Evolutionary conservation across 2,888 invertebrate genomes (phyloP).

Genomic region (Endotricha flammealis): DNA sequence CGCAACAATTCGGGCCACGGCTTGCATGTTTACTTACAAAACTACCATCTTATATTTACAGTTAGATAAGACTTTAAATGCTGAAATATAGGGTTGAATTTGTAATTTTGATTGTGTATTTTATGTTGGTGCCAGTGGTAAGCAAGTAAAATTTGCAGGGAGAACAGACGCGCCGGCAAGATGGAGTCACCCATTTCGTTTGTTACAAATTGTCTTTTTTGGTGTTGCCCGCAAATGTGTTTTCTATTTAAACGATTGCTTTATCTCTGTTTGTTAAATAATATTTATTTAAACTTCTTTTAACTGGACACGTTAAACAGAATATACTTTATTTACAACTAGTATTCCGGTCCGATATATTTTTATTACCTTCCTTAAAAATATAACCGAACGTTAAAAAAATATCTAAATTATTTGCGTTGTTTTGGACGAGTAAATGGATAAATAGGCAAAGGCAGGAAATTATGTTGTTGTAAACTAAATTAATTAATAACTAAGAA

Average conservation of each 20-base stretch:
- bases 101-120: background rate
- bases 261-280: background rate
- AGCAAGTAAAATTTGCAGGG: slow-evolving; percentile 49
- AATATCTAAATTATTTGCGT: too few species aligned
- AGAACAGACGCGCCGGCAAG: slow-evolving; percentile 34
- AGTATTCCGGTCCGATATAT: too few species aligned
- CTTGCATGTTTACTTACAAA: slow-evolving; percentile 55
- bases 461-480: too few species aligned
- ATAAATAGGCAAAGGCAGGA: too few species aligned
- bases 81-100: slow-evolving; percentile 16
- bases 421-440: too few species aligned
- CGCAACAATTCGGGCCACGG: slow-evolving; percentile 53
- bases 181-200: slow-evolving; percentile 41
- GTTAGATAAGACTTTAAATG: slow-evolving; percentile 11
- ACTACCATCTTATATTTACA: slow-evolving; percentile 33
- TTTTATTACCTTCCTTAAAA: too few species aligned
- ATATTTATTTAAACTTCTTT: slow-evolving; percentile 3
- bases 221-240: slow-evolving; percentile 3
- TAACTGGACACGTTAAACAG: too few species aligned
- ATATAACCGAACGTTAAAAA: too few species aligned
- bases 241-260: slow-evolving; percentile 7
- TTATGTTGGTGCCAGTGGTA: slow-evolving; percentile 24
- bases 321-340: too few species aligned
- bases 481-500: too few species aligned
- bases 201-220: slow-evolving; percentile 30